A percentile compares a stretch with the other conserved stretches of the same genome.
Conservation (phyloP, 2,888 invertebrate species). For the Smittia sp. region DNA sequence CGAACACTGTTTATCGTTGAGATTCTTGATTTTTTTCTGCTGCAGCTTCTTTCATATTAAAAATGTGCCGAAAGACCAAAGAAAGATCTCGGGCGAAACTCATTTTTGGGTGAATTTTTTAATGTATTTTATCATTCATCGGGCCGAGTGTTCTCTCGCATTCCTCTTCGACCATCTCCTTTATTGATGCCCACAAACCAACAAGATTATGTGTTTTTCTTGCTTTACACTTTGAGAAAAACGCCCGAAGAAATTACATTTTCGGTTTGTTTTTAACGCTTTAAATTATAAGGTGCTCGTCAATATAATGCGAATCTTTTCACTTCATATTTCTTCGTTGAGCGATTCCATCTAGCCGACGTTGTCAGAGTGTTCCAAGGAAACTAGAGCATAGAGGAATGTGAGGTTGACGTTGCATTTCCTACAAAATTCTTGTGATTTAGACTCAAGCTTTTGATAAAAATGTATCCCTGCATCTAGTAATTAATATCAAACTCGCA, state of each 20-base stretch:
- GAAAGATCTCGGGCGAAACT: not conserved
- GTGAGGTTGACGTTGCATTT: too few species aligned
- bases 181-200: slow-evolving; percentile 15
- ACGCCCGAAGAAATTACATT: slow-evolving; percentile 31
- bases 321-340: slow-evolving; percentile 36
- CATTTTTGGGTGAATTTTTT: slow-evolving; percentile 13
- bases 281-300: slow-evolving; percentile 41
- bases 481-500: too few species aligned
- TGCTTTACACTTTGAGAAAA: slow-evolving; percentile 17
- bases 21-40: not conserved
- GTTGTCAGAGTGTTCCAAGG: not conserved
- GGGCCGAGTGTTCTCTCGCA: not conserved
- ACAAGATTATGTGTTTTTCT: slow-evolving; percentile 14
- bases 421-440: too few species aligned
- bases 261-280: slow-evolving; percentile 42
- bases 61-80: slow-evolving; percentile 39
- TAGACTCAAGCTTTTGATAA: too few species aligned
- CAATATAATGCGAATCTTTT: slow-evolving; percentile 41
- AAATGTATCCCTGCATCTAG: too few species aligned
- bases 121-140: slow-evolving; percentile 30
- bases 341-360: too few species aligned
- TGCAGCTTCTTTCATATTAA: slow-evolving; percentile 23
- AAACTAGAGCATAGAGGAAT: not conserved
- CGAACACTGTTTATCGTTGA: not conserved
- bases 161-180: slow-evolving; percentile 11